Evolutionary conservation across 2,113 vertebrate species (phyloP).

Genomic region (Sinocyclocheilus rhinocerous): DNA sequence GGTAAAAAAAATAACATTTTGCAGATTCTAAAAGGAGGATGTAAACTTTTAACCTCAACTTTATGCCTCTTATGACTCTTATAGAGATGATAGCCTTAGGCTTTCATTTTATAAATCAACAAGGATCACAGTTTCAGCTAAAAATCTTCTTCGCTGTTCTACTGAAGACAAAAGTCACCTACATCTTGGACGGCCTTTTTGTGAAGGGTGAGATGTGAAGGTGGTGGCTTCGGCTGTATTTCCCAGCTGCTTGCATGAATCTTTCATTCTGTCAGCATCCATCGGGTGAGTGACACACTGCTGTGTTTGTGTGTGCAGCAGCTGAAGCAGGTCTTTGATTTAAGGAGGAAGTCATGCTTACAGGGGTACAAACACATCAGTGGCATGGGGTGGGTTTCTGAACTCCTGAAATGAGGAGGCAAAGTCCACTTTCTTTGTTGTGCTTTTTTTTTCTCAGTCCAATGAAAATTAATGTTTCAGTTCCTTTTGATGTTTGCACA

Average conservation of each 20-base stretch:
- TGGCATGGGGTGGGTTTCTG: conserved; percentile 13
- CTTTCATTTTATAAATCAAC: neutral
- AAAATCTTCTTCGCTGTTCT: too few species aligned
- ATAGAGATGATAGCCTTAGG: neutral
- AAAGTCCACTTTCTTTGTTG: neutral
- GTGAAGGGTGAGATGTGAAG: neutral
- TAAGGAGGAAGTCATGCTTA: conserved; percentile 4
- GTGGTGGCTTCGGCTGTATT: neutral
- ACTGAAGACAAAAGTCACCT: too few species aligned
- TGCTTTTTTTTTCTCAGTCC: too few species aligned
- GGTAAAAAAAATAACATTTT: too few species aligned
- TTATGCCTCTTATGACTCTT: too few species aligned
- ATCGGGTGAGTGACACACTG: conserved; percentile 11
- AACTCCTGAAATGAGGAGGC: neutral
- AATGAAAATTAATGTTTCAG: neutral
- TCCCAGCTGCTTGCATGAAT: conserved; percentile 38
- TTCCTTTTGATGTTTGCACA: neutral
- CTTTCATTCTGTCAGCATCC: conserved; percentile 43
- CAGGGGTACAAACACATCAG: neutral
- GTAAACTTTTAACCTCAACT: too few species aligned
- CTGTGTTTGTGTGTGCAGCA: neutral
- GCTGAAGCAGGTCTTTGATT: conserved; percentile 10
- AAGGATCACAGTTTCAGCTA: too few species aligned
- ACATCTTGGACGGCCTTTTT: too few species aligned
- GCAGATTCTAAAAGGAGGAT: too few species aligned